phyloP scores from a whole-genome alignment of 2,797 vertebrate genomes.

The Nasua narica region DNA sequence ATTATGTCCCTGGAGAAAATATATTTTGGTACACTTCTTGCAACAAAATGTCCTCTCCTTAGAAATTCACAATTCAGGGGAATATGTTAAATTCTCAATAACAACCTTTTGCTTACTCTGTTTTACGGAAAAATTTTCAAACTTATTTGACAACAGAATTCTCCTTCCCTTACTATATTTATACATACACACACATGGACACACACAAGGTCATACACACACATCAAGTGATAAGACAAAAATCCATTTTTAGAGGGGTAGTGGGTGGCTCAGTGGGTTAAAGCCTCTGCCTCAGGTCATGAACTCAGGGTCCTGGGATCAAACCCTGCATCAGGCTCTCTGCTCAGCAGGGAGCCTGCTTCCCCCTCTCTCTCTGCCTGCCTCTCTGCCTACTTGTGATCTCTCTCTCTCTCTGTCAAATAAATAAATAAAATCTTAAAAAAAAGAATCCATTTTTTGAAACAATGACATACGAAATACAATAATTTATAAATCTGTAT shows the following conservation, averaged over 20 bases:
- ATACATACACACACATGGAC: not conserved
- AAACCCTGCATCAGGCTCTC: too few relatives aligned
- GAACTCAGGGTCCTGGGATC: too few relatives aligned
- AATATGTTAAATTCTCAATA: not conserved
- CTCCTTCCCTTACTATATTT: not conserved
- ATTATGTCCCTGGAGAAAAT: not conserved
- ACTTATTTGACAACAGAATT: not conserved
- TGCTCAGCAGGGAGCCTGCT: too few relatives aligned
- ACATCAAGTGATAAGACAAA: not conserved
- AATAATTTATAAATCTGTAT: not conserved
- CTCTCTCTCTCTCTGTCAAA: too few relatives aligned
- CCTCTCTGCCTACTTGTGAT: too few relatives aligned
- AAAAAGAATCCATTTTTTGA: not conserved
- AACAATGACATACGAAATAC: not conserved
- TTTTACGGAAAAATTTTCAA: not conserved
- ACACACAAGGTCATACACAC: not conserved
- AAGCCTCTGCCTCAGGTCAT: too few relatives aligned
- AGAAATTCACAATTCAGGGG: not conserved
- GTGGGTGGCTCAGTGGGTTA: too few relatives aligned
- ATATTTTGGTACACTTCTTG: not conserved
- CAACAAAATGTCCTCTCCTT: not conserved
- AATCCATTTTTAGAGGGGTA: not conserved
- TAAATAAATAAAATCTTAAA: too few relatives aligned
- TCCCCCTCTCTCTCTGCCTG: too few relatives aligned
- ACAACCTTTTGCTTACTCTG: not conserved